Evolutionary conservation across 2,113 vertebrate genomes (phyloP).

Genomic region (Tychaedon coryphoeus): DNA sequence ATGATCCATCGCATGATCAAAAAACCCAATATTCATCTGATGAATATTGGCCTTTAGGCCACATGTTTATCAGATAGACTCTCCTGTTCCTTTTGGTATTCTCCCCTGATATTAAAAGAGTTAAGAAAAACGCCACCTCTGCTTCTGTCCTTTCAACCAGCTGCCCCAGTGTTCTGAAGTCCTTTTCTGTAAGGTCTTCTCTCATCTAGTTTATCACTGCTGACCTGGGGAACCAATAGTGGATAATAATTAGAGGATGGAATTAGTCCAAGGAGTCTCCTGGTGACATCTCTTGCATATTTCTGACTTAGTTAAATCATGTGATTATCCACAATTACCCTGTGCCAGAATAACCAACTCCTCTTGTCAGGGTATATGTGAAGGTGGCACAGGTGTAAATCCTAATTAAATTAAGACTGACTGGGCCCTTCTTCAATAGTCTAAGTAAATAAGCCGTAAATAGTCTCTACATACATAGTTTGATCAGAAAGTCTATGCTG

Average conservation of each 20-base stretch:
- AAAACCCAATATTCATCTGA: not conserved
- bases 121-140: not conserved
- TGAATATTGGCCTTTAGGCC: too few relatives aligned
- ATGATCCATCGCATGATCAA: not conserved
- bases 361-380: not conserved
- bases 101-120: not conserved
- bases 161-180: not conserved
- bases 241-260: not conserved
- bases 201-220: not conserved
- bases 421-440: not conserved
- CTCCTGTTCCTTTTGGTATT: not conserved
- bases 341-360: not conserved
- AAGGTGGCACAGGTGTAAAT: not conserved
- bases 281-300: not conserved
- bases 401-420: not conserved
- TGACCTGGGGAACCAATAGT: not conserved
- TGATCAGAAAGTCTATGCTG: not conserved
- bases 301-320: not conserved
- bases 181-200: not conserved
- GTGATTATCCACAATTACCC: not conserved
- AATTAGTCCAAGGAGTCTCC: not conserved
- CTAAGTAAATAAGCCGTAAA: not conserved
- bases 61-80: not conserved
- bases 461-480: not conserved
- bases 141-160: not conserved